Evolutionary conservation across 1,140 invertebrate genomes (phyloP), one percentile per base, ranked within the genome.

Genomic region (Bicyclus anynana): DNA sequence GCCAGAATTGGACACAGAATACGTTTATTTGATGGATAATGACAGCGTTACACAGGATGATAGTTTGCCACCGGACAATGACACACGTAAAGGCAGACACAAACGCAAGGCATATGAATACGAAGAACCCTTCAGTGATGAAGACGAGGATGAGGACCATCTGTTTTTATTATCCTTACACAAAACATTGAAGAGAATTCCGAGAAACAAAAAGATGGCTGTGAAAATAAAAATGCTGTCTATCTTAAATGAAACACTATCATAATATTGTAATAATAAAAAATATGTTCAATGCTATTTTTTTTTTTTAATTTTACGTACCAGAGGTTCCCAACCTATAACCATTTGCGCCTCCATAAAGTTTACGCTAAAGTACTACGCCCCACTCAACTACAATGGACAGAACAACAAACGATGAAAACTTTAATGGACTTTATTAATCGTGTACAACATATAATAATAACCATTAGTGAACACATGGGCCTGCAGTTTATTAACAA

Each of bases 171-270:
- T 68, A 47, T 65, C 65, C 46, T 49, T 68, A 17, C 42, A 65
- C 5, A 56, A 59, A 53, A 68, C 62, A 27, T 53, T 68, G 44
- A 54, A 59, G 62, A 61, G 56, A 44, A 42, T 68, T 20, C 59
- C 58, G 38, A 56, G 40, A 26, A 51, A 59, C 29, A 37, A 53
- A 53, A 62, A 68, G 49, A 68, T 62, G 16, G 52, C 55, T 38
- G 54, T 53, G 9, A 62, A 68, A 65, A 68, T 68, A 21, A 67
- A 62, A 44, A 59, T 67, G 44, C 23, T 67, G 53, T 57, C 61
- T 20, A 48, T 67, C 27, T 54, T 67, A 40, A 51, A 64, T 16
- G 51, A 64, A 14, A 58, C 57, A 13, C 20, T 44, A 44, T 16
- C 37, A 1, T 16, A 40, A 40, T 35, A 17, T 5, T 16, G 13